Conservation (phyloP, 30 jellyfish, hydroid and myxozoan genomes). For the Catostylus mosaicus region DNA sequence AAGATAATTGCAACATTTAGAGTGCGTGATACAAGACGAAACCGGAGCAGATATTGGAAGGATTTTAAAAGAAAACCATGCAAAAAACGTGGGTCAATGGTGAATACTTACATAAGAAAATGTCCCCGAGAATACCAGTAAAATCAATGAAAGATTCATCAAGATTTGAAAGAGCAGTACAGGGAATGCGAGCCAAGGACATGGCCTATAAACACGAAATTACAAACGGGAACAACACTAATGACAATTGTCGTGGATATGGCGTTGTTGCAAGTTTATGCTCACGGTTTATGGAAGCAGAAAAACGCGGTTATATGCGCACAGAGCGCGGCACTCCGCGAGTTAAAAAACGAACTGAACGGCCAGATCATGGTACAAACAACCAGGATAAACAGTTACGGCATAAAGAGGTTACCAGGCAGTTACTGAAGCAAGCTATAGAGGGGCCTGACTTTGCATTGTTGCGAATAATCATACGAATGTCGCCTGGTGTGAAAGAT, state of each 20-base stretch:
- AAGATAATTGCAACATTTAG: no score
- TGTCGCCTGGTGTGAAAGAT: slow-evolving; percentile 32
- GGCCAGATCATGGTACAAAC: neutral
- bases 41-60: neutral
- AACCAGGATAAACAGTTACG: neutral
- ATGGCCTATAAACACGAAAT: neutral
- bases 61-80: no score
- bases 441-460: slow-evolving; percentile 45
- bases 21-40: neutral
- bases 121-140: neutral
- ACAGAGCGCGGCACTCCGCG: neutral
- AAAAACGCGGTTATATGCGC: neutral
- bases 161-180: slow-evolving; percentile 8
- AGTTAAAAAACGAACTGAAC: neutral
- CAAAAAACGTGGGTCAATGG: neutral
- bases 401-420: slow-evolving; percentile 35
- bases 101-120: neutral
- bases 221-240: neutral
- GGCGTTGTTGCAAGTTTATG: slow-evolving; percentile 30
- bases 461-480: slow-evolving; percentile 17
- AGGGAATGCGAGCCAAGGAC: slow-evolving; percentile 5
- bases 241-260: neutral
- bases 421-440: slow-evolving; percentile 32
- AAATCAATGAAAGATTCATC: neutral
- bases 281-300: slow-evolving; percentile 14